These are phyloP conservation scores for Atrina japonica DNA, from an alignment of 2,888 invertebrate genomes.

Conservation along the genomic window DNA sequence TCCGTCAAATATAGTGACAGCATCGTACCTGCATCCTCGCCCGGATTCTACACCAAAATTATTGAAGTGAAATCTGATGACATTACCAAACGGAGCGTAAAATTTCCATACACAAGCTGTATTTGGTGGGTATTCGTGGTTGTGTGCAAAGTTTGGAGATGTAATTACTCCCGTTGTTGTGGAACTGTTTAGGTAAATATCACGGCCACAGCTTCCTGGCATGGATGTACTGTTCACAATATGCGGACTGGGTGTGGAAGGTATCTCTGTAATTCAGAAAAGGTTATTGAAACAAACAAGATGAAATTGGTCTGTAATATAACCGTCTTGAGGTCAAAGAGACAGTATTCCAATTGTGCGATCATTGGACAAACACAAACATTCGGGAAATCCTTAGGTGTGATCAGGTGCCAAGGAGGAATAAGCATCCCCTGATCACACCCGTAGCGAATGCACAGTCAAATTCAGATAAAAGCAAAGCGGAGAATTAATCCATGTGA, in stretches of 20 bases:
- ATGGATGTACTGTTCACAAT: not conserved
- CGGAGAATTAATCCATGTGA: too few species aligned
- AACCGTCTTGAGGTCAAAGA: too few species aligned
- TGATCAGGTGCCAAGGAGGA: too few species aligned
- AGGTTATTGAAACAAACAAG: too few species aligned
- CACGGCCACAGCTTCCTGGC: slow-evolving; percentile 23
- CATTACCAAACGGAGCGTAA: slow-evolving; percentile 32
- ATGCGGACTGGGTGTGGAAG: slow-evolving; percentile 7
- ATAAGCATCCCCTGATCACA: too few species aligned
- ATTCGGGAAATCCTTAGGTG: too few species aligned
- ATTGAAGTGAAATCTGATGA: slow-evolving; percentile 53
- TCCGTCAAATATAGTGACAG: slow-evolving; percentile 54
- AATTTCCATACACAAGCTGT: slow-evolving; percentile 47
- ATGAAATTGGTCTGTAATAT: too few species aligned
- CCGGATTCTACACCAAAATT: slow-evolving; percentile 46
- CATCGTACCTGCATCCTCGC: slow-evolving; percentile 47
- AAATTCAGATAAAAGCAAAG: too few species aligned
- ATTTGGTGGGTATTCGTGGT: slow-evolving; percentile 41
- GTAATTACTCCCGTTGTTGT: slow-evolving; percentile 33
- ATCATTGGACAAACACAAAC: too few species aligned
- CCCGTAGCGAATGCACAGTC: too few species aligned
- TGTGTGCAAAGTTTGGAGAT: slow-evolving; percentile 41
- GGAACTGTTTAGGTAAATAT: slow-evolving; percentile 27
- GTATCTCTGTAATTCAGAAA: too few species aligned
- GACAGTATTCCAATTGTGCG: too few species aligned